Evolutionary conservation across 2,888 invertebrate species (phyloP).

Genomic region (Phymatocera aterrima): DNA sequence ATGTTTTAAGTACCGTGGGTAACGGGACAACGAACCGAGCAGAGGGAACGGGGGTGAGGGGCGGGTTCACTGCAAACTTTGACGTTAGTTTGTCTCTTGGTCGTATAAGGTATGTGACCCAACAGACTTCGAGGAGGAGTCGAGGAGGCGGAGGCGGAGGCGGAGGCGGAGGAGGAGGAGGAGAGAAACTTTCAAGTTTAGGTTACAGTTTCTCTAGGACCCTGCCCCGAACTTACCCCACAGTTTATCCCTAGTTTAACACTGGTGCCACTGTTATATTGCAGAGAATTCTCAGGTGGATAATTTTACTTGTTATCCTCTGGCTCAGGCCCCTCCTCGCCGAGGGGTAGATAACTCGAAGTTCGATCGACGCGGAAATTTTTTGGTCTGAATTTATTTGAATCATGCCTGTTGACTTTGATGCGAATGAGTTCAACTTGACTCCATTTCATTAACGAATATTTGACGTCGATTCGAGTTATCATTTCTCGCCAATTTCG

Average conservation of each 20-base stretch:
- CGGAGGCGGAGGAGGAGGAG: no score
- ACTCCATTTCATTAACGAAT: no score
- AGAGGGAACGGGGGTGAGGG: no score
- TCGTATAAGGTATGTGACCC: no score
- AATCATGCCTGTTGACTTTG: no score
- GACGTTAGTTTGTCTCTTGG: conserved; percentile 29
- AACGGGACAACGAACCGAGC: conserved; percentile 30
- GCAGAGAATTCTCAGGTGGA: conserved; percentile 70
- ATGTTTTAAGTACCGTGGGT: conserved; percentile 27
- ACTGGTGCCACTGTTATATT: conserved; percentile 8
- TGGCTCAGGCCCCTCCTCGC: not conserved
- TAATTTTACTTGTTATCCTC: conserved; percentile 68
- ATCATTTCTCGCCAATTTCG: no score
- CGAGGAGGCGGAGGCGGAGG: no score
- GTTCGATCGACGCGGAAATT: not conserved
- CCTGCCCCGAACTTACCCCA: not conserved
- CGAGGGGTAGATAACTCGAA: not conserved
- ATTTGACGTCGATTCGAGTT: no score
- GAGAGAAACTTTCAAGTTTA: conserved; percentile 33
- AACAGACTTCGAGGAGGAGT: conserved; percentile 35
- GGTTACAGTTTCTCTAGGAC: conserved; percentile 14
- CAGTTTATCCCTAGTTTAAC: conserved; percentile 41
- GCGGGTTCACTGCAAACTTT: conserved; percentile 34
- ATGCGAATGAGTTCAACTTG: no score
- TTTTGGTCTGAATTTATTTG: no score